Evolutionary conservation across 2,888 invertebrate species (phyloP), one percentile per base, ranked within the genome.

Genomic region (Ichneumon xanthorius): DNA sequence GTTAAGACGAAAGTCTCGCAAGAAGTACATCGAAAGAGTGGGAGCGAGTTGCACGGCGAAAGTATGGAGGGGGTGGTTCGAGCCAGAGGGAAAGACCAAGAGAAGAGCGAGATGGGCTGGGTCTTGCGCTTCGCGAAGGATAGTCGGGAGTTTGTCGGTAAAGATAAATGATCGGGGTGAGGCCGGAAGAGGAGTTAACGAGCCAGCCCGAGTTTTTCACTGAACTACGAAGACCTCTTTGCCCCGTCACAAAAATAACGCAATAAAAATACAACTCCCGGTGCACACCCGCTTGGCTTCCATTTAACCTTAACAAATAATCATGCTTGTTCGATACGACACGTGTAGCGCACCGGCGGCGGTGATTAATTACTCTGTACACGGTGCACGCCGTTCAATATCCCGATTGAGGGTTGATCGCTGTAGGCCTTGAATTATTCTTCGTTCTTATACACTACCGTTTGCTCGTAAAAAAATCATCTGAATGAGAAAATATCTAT

Each of bases 181-280:
- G 58, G 73, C 73, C 80, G 83, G 85, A 81, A 85, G 87, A 82
- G 26, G 77, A 81, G 82, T 86, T 87, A 87, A 87, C 87, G 87
- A 87, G 87, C 86, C 79, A 85, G 81, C 68, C 82, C 65, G 73
- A 68, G 65, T 83, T 86, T 87, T 87, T 79, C 82, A 58, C 75
- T 58, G 37, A 40, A 40, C 73, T 19, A 33, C 63, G 26, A 30
- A 48, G 55, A 61, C 45, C 61, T 58, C 67, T 37, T 78, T 77
- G 30, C 58, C 40, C 45, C 53, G 19, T 48, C 30, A 37, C 22
- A 70, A 75, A 75, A 82, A 81, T 75, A 58, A 80, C 61, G 45
- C 26, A 50, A 75, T 78, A 76, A 79, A 79, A 79, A 79, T 67
- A 61, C 45, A 82, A 40, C 67, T 50, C 40, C 61, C 19, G 14